Evolutionary conservation across 2,888 invertebrate species (phyloP).

Genomic region (Tenthredo mesomela): DNA sequence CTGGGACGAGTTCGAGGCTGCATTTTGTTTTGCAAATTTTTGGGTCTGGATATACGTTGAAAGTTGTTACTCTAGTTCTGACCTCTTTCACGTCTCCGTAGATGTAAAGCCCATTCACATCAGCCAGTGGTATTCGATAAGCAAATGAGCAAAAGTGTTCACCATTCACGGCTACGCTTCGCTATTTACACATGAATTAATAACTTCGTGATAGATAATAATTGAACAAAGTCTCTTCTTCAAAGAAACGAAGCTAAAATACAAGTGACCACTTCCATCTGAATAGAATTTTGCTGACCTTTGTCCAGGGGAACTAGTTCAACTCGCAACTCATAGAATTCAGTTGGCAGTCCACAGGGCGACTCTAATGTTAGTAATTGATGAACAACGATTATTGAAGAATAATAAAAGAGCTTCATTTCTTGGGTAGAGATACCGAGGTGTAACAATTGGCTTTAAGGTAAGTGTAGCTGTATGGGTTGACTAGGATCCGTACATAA

Average conservation of each 20-base stretch:
- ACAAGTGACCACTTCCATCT: background rate
- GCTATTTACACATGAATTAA: background rate
- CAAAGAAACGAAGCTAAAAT: background rate
- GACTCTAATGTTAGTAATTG: background rate
- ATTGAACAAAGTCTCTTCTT: background rate
- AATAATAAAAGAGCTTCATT: background rate
- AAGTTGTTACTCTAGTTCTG: slow-evolving; percentile 66
- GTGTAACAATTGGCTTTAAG: background rate
- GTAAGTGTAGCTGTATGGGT: slow-evolving; percentile 6
- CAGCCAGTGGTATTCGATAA: slow-evolving; percentile 83
- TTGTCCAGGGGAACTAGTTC: background rate
- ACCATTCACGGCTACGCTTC: slow-evolving; percentile 88
- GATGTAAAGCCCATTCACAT: slow-evolving; percentile 82
- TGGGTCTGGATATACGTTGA: slow-evolving; percentile 73
- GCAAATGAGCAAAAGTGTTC: slow-evolving; percentile 86
- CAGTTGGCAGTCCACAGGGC: background rate
- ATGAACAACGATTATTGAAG: background rate
- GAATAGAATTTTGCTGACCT: background rate
- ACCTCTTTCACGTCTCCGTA: slow-evolving; percentile 83
- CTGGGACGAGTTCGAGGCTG: slow-evolving; percentile 62
- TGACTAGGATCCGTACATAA: slow-evolving; percentile 62
- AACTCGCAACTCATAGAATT: background rate
- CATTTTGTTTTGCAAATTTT: slow-evolving; percentile 66
- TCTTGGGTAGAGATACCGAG: background rate
- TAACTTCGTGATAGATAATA: background rate